Base-by-base conservation (phyloP, 2,797 vertebrate genomes). In the Glossophaga mutica region DNA sequence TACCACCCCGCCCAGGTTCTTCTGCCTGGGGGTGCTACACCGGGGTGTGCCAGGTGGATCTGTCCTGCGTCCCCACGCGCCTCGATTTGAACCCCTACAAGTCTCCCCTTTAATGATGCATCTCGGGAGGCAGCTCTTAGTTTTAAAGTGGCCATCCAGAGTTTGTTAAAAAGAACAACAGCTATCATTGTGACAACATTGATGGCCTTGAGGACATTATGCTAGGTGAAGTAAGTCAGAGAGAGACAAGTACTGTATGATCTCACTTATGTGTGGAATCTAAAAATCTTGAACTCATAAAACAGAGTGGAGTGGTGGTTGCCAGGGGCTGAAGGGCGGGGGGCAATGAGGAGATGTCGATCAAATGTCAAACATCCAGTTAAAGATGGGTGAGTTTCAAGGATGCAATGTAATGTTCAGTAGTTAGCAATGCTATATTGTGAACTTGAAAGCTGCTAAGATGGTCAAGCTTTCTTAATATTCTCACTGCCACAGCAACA, bases 71-170 rank as follows among this genome's bases (percentile, higher is more conserved):
- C 24, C 21, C 16, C 14, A 4, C 19, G 73, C 39, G 24, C 67
- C 19, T 48, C 34, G 50, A 18, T 44, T 74, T 57, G 71, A 81
- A 32, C 34, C 48, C 74, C 37, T 84, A 15, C 16, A 14, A 22
- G 32, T 52, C 52, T 34, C 68, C 59, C 59, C 76, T 39, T 57
- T 48, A 62, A 71, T 46, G 15, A 6, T 14, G 55, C 14, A 19
- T 48, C 74, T 52, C 50, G 39, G 32, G 59, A 79, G 50, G 84
- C 50, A 44, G 65, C 26, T 81, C 34, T 94, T 86, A 39, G 87
- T 87, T 79, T 87, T 93, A 59, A 83, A 37, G 88, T 15, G 9
- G 26, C 42, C 22, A 59, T 59, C 52, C 59, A 37, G 44, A 77
- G 24, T 68, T 65, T 32, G n/a, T 52, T 59, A 21, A 50, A 82